phyloP scores from a whole-genome alignment of 2,797 vertebrate genomes.

The Argyrosomus regius region DNA sequence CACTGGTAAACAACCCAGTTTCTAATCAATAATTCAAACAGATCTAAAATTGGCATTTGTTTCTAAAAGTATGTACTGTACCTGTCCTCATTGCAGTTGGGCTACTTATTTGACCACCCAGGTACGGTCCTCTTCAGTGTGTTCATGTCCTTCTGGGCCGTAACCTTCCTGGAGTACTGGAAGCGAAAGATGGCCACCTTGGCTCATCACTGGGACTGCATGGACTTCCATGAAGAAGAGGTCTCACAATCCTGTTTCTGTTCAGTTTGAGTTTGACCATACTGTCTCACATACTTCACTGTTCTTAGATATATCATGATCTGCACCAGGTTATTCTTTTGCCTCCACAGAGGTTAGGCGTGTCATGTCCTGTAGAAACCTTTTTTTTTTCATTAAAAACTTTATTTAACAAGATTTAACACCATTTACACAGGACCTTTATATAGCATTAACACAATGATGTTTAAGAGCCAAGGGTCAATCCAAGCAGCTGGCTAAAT shows the following conservation, averaged over 20 bases:
- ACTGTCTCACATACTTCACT: neutral
- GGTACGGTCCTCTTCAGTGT: constrained; percentile 89
- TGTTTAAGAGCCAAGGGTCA: neutral
- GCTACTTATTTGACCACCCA: constrained; percentile 88
- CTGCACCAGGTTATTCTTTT: neutral
- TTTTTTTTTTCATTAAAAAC: neutral
- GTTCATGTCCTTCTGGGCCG: constrained; percentile 90
- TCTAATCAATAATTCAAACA: neutral
- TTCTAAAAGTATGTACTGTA: neutral
- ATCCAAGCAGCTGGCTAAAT: neutral
- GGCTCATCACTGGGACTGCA: constrained; percentile 89
- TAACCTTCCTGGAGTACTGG: constrained; percentile 90
- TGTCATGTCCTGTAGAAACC: neutral
- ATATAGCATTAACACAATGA: neutral
- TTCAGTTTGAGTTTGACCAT: neutral
- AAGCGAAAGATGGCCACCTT: constrained; percentile 87
- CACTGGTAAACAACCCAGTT: neutral
- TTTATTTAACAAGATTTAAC: neutral
- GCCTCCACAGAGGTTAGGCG: neutral
- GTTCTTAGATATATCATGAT: neutral
- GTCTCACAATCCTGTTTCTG: constrained; percentile 50
- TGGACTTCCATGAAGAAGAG: constrained; percentile 89
- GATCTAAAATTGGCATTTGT: neutral
- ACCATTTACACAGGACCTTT: neutral
- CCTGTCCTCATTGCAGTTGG: constrained; percentile 75